Base-by-base conservation (phyloP, 2,797 vertebrate species). In the Masticophis lateralis region DNA sequence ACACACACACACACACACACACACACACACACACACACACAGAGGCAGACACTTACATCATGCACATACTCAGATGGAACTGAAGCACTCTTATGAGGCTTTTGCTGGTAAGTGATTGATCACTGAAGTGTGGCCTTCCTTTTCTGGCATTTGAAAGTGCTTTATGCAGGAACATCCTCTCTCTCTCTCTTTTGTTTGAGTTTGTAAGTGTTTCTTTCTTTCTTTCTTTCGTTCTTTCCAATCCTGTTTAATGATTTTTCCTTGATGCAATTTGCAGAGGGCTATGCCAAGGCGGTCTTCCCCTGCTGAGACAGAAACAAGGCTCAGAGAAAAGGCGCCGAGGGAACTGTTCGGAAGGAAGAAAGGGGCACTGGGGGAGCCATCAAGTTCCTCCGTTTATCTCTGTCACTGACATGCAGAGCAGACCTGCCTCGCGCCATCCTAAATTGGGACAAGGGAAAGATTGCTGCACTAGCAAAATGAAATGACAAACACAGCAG, bases 281-380 rank as follows among this genome's bases (percentile, higher is more conserved):
- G 94, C 96, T 56, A 87, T 37, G 11, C 95, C 95, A 94, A 96
- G 96, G 96, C 95, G 93, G 93, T 95, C 93, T 95, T 96, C 93
- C 95, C 97, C 97, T 96, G 97, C 97, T 97, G 97, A 97, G 97
- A 97, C 89, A 96, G 96, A 97, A 97, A 97, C 96, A 97, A 97
- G 97, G 96, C 96, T 95, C 90, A 96, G 92, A 97, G 93, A 97
- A 97, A 97, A 96, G 96, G 97, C 96, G 94, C 95, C 97, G 94
- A 96, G 97, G 97, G 97, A 97, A 96, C 97, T 91, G 90, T 97
- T 92, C 59, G 22, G 87, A 89, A n/a, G 91, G 28, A 25, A 20
- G 86, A 89, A 89, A 92, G 32, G 92, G 94, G 94, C n/a, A 86
- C 90, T 87, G 25, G 90, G 94, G 94, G 92, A 94, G 87, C 90